phyloP scores from a whole-genome alignment of 2,113 vertebrate genomes.

The Crotalus tigris region DNA sequence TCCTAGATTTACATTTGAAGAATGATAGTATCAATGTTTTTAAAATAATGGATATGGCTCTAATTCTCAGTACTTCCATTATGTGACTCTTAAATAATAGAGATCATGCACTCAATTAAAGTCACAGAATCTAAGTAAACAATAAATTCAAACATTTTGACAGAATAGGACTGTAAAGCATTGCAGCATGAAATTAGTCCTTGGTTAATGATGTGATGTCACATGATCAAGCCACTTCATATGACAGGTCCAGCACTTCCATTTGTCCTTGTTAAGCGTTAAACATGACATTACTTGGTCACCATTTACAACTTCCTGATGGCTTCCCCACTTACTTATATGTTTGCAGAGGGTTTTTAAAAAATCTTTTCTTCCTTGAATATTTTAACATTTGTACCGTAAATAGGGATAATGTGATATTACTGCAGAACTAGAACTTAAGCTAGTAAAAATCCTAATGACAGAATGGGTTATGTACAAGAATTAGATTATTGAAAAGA shows the following conservation, averaged over 20 bases:
- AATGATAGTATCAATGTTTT: neutral
- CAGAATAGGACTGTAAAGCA: neutral
- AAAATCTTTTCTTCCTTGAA: neutral
- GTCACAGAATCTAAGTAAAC: neutral
- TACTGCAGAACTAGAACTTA: neutral
- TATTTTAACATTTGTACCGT: neutral
- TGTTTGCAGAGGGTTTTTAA: neutral
- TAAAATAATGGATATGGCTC: neutral
- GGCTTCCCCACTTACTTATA: neutral
- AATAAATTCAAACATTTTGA: neutral
- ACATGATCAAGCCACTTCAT: neutral
- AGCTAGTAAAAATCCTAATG: neutral
- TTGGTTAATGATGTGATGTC: neutral
- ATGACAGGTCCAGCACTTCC: neutral
- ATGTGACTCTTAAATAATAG: neutral
- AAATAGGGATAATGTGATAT: neutral
- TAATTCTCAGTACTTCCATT: neutral
- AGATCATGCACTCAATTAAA: neutral
- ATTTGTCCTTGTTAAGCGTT: neutral
- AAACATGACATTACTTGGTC: neutral
- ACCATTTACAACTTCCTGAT: neutral
- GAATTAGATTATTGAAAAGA: neutral
- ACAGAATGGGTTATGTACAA: neutral
- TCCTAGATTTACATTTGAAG: neutral
- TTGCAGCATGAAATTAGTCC: neutral